A percentile compares a stretch with the other conserved stretches of the same genome.
Conservation (phyloP, 2,113 vertebrate genomes). For the Chaetodon trifascialis region DNA sequence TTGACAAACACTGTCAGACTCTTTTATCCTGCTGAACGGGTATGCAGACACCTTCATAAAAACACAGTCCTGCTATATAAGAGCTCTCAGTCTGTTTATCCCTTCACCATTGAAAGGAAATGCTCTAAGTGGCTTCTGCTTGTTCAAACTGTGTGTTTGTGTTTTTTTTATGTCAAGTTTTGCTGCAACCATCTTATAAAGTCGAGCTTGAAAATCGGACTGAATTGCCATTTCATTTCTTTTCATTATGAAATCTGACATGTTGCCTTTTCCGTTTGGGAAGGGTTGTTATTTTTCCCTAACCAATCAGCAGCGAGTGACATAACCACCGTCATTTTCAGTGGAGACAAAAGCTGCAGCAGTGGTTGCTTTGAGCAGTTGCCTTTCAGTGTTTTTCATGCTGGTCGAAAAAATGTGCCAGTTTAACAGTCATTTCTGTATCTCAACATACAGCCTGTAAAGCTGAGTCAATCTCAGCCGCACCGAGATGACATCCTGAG, state of each 20-base stretch:
- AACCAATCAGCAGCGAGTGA: background rate
- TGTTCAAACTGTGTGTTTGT: background rate
- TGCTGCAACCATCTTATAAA: background rate
- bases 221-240: background rate
- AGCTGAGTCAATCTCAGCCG: background rate
- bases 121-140: background rate
- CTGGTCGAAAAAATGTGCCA: background rate
- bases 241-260: background rate
- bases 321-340: background rate
- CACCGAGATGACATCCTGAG: background rate
- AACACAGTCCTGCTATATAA: slow-evolving; percentile 5
- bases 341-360: background rate
- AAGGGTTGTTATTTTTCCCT: background rate
- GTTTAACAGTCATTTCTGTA: background rate
- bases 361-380: background rate
- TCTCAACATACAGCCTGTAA: background rate
- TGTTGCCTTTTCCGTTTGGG: background rate
- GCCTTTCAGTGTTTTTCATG: background rate
- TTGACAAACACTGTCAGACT: background rate
- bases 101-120: background rate
- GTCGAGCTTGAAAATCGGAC: background rate
- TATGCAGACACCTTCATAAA: background rate
- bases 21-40: slow-evolving; percentile 7
- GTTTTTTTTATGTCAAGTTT: background rate
- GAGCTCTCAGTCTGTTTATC: background rate